These are phyloP conservation scores for Semnornis frantzii DNA, from an alignment of 2,113 vertebrate species.

Conservation along the genomic window DNA sequence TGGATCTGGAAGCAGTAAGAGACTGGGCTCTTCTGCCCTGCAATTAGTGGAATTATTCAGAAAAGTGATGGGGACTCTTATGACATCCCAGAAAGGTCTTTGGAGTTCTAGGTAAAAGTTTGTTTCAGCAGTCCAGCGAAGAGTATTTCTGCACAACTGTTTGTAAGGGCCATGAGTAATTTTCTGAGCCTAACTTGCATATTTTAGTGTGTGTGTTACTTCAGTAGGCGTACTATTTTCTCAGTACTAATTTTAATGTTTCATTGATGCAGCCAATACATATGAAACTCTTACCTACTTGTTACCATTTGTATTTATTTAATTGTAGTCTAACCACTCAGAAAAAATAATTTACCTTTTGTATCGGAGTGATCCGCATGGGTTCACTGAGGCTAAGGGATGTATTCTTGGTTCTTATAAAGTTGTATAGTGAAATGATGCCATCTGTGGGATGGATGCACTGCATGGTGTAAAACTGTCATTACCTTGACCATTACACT, in stretches of 20 bases:
- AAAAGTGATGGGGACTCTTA: neutral
- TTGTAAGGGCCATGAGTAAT: neutral
- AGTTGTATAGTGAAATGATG: neutral
- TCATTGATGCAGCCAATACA: neutral
- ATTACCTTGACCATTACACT: constrained; percentile 17
- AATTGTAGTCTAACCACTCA: neutral
- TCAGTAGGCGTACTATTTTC: neutral
- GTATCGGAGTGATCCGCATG: neutral
- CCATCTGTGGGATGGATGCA: neutral
- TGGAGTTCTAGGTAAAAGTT: neutral
- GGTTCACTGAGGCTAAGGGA: neutral
- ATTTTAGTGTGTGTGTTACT: neutral
- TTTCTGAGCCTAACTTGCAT: neutral
- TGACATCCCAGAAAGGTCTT: neutral
- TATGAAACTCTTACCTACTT: neutral
- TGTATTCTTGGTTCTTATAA: neutral
- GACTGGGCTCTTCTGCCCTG: neutral
- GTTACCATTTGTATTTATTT: constrained; percentile 7
- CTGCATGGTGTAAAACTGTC: neutral
- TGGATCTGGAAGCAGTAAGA: neutral
- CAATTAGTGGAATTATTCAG: neutral
- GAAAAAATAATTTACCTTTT: neutral
- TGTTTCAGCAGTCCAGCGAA: neutral
- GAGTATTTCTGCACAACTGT: neutral
- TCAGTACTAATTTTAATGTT: neutral